Percentiles rank a stretch among this genome's conserved stretches.
These are phyloP conservation scores for Lasioglossum zephyrum DNA, from an alignment of 2,888 invertebrate genomes.

Conservation along the genomic window DNA sequence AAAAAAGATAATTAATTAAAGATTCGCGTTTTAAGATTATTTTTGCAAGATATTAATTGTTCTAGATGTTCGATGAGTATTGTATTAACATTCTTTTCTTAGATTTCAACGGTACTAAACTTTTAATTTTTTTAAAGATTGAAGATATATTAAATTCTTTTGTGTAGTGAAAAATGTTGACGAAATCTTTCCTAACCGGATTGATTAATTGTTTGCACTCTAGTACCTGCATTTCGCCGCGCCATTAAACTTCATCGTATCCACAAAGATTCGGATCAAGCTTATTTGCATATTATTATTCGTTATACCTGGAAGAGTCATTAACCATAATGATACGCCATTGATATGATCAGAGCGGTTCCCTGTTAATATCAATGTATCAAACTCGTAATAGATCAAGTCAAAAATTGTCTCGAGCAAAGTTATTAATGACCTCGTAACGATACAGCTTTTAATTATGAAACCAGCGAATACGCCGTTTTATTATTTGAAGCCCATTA, in stretches of 20 bases:
- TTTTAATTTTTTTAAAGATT: background rate
- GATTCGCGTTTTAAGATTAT: too few relatives aligned
- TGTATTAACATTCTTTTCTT: background rate
- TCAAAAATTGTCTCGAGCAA: constrained; percentile 28
- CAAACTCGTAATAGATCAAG: constrained; percentile 43
- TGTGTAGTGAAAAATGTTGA: constrained; percentile 4
- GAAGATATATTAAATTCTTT: background rate
- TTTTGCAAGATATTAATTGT: background rate
- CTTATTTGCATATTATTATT: constrained; percentile 59
- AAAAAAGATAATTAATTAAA: background rate
- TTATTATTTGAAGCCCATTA: background rate
- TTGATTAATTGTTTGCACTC: constrained; percentile 46
- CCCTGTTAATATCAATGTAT: constrained; percentile 40
- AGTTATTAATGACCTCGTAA: constrained; percentile 35
- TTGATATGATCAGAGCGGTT: constrained; percentile 38
- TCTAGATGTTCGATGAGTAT: background rate
- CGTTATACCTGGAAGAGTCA: constrained; percentile 44
- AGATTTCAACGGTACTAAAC: background rate
- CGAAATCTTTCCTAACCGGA: constrained; percentile 40
- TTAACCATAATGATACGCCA: constrained; percentile 51
- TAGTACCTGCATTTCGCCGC: constrained; percentile 22
- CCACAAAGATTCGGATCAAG: constrained; percentile 53
- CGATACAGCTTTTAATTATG: background rate
- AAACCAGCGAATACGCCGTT: background rate
- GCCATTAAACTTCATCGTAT: constrained; percentile 49